Evolutionary conservation across 2,113 vertebrate genomes (phyloP).

Genomic region (Protomyctophum bolini): DNA sequence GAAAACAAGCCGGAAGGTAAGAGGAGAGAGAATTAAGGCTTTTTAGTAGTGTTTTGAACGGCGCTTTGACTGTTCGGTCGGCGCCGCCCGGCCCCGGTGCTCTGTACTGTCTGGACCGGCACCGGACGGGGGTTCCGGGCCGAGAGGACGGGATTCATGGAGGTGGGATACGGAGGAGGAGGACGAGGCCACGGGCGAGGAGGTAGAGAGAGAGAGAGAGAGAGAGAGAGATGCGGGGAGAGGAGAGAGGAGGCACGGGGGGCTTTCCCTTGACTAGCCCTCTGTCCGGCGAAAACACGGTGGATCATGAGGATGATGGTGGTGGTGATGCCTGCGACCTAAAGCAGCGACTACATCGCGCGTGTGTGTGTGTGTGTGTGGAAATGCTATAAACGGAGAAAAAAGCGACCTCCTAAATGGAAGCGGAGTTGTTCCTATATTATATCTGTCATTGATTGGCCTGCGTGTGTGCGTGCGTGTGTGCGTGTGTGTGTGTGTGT

Average conservation of each 20-base stretch:
- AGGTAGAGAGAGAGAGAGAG: neutral
- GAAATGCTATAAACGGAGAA: neutral
- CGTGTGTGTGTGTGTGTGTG: neutral
- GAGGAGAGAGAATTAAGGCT: conserved; percentile 64
- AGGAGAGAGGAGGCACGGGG: conserved; percentile 25
- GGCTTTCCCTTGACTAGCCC: conserved; percentile 56
- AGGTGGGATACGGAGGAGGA: no score
- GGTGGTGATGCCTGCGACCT: no score
- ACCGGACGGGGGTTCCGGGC: conserved; percentile 14
- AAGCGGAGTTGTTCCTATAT: neutral
- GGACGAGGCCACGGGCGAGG: neutral
- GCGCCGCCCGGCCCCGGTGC: no score
- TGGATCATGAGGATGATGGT: conserved; percentile 64
- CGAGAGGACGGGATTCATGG: no score
- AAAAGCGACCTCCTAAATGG: neutral
- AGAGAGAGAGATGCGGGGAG: conserved; percentile 17
- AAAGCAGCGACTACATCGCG: neutral
- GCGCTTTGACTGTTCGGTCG: no score
- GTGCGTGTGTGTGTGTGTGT: no score
- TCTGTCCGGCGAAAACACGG: conserved; percentile 59
- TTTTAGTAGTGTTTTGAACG: conserved; percentile 54
- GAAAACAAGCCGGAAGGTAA: conserved; percentile 91
- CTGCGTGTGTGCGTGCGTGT: no score
- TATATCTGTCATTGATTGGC: neutral
- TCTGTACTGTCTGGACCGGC: no score